Evolutionary conservation across 2,113 vertebrate genomes (phyloP).

Genomic region (Oryctolagus cuniculus): DNA sequence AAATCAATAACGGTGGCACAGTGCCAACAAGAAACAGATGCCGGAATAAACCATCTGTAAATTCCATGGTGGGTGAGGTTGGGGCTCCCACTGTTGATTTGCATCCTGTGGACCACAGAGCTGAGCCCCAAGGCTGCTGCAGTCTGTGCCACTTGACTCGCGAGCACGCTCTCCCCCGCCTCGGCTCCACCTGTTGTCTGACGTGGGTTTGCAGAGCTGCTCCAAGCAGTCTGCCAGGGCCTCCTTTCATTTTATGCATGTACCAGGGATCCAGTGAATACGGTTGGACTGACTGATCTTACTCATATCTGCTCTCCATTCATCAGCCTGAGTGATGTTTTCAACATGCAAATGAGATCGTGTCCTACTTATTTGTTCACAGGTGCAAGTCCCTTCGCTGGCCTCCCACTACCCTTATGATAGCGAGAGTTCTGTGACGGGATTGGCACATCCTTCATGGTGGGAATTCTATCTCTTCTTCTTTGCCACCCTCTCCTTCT

Average conservation of each 20-base stretch:
- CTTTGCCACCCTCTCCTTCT: neutral
- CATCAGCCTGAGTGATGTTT: neutral
- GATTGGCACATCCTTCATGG: neutral
- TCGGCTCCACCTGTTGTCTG: neutral
- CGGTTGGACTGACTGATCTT: neutral
- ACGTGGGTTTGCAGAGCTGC: neutral
- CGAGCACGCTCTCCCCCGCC: accelerated
- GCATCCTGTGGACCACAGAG: neutral
- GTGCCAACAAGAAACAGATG: slow-evolving; percentile 68
- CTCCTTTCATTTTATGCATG: neutral
- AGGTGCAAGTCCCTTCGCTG: neutral
- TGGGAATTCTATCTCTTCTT: neutral
- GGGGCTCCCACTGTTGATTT: slow-evolving; percentile 26
- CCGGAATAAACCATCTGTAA: slow-evolving; percentile 73
- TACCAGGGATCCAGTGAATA: neutral
- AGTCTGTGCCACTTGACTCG: accelerated
- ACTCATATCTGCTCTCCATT: neutral
- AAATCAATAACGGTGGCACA: slow-evolving; percentile 67
- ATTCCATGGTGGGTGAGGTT: slow-evolving; percentile 49
- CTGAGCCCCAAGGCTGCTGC: neutral
- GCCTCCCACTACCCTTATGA: neutral
- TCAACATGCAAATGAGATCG: neutral
- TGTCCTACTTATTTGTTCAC: neutral
- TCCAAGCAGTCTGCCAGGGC: neutral
- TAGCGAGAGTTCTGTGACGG: neutral